These are phyloP conservation scores for Anagyrus pseudococci DNA, from an alignment of 2,888 invertebrate genomes.

Conservation along the genomic window DNA sequence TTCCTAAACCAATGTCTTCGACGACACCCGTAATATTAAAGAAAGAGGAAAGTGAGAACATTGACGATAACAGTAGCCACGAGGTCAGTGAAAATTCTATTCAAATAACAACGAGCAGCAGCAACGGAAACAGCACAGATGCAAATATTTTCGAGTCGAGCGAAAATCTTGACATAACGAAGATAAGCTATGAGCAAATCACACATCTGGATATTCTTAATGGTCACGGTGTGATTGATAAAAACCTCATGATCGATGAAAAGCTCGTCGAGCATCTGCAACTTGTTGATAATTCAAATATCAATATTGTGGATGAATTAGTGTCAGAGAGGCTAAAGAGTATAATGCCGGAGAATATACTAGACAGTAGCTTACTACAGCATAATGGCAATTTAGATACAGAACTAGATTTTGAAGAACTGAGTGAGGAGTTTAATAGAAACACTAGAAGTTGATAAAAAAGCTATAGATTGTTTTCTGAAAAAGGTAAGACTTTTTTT, in stretches of 20 bases:
- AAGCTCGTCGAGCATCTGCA: slow-evolving; percentile 56
- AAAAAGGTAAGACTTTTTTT: too few relatives aligned
- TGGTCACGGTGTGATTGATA: slow-evolving; percentile 52
- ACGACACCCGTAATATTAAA: slow-evolving; percentile 26
- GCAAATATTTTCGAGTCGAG: slow-evolving; percentile 52
- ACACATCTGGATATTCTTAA: slow-evolving; percentile 55
- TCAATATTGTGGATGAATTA: slow-evolving; percentile 54
- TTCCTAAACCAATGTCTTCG: slow-evolving; percentile 44
- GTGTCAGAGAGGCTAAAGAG: slow-evolving; percentile 56
- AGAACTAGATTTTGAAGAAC: slow-evolving; percentile 57
- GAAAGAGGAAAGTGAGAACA: not conserved
- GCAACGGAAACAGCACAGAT: slow-evolving; percentile 37
- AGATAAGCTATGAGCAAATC: slow-evolving; percentile 56
- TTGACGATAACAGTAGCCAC: slow-evolving; percentile 42
- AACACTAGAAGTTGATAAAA: slow-evolving; percentile 56
- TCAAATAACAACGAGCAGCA: slow-evolving; percentile 52
- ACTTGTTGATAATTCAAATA: slow-evolving; percentile 51
- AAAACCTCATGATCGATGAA: slow-evolving; percentile 56
- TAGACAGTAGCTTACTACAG: slow-evolving; percentile 53
- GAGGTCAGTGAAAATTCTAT: slow-evolving; percentile 44
- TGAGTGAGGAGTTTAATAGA: slow-evolving; percentile 58
- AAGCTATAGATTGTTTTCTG: not conserved
- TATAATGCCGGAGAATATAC: slow-evolving; percentile 55
- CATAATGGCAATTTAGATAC: slow-evolving; percentile 52
- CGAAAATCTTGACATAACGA: slow-evolving; percentile 53